Evolutionary conservation across 2,888 invertebrate genomes (phyloP), one percentile per base, ranked within the genome.

Genomic region (Myopa testacea): DNA sequence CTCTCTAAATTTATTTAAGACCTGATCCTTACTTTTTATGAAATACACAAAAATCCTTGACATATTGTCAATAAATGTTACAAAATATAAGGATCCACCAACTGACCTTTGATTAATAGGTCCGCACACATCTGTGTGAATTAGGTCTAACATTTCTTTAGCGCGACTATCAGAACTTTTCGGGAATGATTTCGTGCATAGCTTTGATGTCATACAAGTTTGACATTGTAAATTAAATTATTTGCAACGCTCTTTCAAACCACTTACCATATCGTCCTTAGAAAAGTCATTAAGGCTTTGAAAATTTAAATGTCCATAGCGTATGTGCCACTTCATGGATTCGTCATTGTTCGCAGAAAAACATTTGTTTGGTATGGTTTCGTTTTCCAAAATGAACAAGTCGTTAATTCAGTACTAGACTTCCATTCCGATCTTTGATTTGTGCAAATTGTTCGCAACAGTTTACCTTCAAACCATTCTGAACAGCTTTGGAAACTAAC

Each of bases 371-470:
- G 40, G 6, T 26, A 26, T 26, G 26, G 26, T 26, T 68, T 68
- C 37, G 37, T 45, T 68, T 68, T 40, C 34, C 14, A 68, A 68
- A 7, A 45, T n/a, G n/a, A 68, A 68, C 26, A 68, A n/a, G 4
- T 37, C 19, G 40, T 16, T 38, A 4, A 37, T 68, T 68, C n/a
- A 68, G n/a, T 16, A 68, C 45, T 34, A 68, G 14, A 38, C n/a
- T 38, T 14, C 68, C 68, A 38, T 40, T 40, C 10, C 16, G 37
- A n/a, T 68, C 37, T 3, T 68, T 68, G 40, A 65, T 68, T 45
- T 16, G n/a, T 68, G 68, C 68, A 34, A 16, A 37, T 38, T 68
- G 45, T 45, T 38, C 38, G 37, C n/a, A 7, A 45, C 40, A 68
- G 37, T 12, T 67, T 10, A 67, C 67, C 38, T 37, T 40, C 16